phyloP scores from a whole-genome alignment of 1,140 invertebrate genomes.

The Penaeus vannamei region DNA sequence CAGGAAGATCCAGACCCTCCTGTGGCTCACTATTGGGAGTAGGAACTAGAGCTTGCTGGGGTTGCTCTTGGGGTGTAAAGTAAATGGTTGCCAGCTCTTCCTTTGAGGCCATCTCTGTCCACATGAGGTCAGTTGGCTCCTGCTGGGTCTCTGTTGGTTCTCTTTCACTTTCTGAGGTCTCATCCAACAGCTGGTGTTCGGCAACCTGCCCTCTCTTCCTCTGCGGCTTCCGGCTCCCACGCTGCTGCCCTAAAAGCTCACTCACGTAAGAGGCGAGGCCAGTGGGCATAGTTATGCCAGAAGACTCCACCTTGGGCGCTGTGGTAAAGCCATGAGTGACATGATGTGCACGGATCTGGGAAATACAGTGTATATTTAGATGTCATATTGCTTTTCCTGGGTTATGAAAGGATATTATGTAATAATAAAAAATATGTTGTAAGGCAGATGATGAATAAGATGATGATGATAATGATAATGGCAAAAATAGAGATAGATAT shows the following conservation, averaged over 20 bases:
- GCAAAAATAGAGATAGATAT: no score
- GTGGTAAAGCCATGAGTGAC: constrained; percentile 38
- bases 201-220: constrained; percentile 5
- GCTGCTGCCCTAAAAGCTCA: background rate
- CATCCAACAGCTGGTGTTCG: background rate
- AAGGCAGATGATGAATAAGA: no score
- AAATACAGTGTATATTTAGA: background rate
- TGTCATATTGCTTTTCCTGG: no score
- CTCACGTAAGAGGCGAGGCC: background rate
- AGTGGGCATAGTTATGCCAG: constrained; percentile 21
- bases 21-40: background rate
- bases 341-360: constrained; percentile 49
- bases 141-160: no score
- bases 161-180: no score
- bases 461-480: no score
- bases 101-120: background rate
- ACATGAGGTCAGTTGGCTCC: background rate
- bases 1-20: background rate
- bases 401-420: no score
- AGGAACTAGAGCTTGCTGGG: constrained; percentile 4
- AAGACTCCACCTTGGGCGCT: constrained; percentile 33
- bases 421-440: no score
- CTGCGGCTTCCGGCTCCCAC: background rate
- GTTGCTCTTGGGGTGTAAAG: constrained; percentile 1
- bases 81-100: constrained; percentile 37